Base-by-base conservation (phyloP, 2,113 vertebrate genomes). In the Zingel zingel region DNA sequence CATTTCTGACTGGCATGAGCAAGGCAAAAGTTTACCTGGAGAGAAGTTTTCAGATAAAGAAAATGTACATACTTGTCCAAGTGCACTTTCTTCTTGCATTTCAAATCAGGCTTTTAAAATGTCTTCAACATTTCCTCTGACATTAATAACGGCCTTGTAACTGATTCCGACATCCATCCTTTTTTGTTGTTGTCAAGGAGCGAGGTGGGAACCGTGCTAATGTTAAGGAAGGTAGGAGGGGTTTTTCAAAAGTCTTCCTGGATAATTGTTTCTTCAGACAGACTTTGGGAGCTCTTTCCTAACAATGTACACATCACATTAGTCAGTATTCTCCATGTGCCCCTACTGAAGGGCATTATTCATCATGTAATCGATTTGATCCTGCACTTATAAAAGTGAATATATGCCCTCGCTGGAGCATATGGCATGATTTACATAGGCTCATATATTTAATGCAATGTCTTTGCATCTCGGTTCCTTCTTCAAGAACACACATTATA, bases 381-480 rank as follows among this genome's bases (percentile, higher is more conserved):
- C 61, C 21, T 39, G 27, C 13, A 25, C 19, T 65, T 71, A 71
- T 48, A 47, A 63, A 71, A 30, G 47, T 67, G 54, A 50, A 23
- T 50, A n/a, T 66, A 70, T 66, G 50, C 58, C 14, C 57, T 81
- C 30, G 7, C 43, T 67, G 72, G 48, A 82, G 19, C 45, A 54
- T 69, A 63, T 77, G 74, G 25, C 15, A 21, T 63, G 23, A 77
- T 85, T 88, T 82, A 51, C 71, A 81, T 84, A 43, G 39, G 39
- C 9, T 43, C 39, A 81, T 47, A 56, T 64, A 36, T 79, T 74
- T 76, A 25, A 79, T 74, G 63, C 50, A 36, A 1, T 61, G 74
- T 71, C 66, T 77, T 78, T 86, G 27, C 71, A 50, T 62, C 27
- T 56, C 4, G 10, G 51, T 71, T 75, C 19, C 13, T 36, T 39